These are phyloP conservation scores for Lysiphlebus fabarum DNA, from an alignment of 1,140 invertebrate genomes.

Conservation along the genomic window DNA sequence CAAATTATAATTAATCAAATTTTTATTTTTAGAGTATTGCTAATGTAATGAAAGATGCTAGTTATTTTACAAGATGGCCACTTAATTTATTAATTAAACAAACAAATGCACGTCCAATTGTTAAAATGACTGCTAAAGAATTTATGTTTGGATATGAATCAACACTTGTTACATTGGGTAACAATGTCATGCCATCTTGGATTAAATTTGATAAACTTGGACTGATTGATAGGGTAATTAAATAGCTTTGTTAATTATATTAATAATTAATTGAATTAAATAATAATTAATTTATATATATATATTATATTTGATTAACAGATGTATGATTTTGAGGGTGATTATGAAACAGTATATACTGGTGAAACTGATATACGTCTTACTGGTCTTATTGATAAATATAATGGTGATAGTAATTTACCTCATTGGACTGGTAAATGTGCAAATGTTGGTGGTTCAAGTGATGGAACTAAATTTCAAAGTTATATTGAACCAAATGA, in stretches of 20 bases:
- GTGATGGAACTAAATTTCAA: slow-evolving; percentile 81
- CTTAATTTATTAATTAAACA: slow-evolving; percentile 67
- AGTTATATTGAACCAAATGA: slow-evolving; percentile 68
- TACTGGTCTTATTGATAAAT: slow-evolving; percentile 73
- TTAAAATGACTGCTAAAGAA: slow-evolving; percentile 73
- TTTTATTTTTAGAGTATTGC: no score
- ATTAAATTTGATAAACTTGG: slow-evolving; percentile 79
- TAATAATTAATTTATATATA: slow-evolving; percentile 2
- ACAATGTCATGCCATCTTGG: slow-evolving; percentile 73
- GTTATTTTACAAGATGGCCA: slow-evolving; percentile 62
- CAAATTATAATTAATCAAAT: no score
- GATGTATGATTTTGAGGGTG: slow-evolving; percentile 84
- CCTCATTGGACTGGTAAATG: slow-evolving; percentile 76
- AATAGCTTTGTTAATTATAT: not conserved
- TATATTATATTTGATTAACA: slow-evolving; percentile 46
- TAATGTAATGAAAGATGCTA: slow-evolving; percentile 65
- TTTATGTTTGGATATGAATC: slow-evolving; percentile 82
- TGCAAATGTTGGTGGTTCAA: slow-evolving; percentile 72
- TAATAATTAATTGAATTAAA: no score
- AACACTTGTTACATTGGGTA: slow-evolving; percentile 70
- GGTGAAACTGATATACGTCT: slow-evolving; percentile 62
- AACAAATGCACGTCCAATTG: slow-evolving; percentile 65
- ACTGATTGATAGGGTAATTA: slow-evolving; percentile 72
- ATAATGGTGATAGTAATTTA: slow-evolving; percentile 66
- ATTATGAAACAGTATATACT: slow-evolving; percentile 76